Conservation (phyloP, 92 coral and sea anemone genomes). For the Palythoa caribaeorum region DNA sequence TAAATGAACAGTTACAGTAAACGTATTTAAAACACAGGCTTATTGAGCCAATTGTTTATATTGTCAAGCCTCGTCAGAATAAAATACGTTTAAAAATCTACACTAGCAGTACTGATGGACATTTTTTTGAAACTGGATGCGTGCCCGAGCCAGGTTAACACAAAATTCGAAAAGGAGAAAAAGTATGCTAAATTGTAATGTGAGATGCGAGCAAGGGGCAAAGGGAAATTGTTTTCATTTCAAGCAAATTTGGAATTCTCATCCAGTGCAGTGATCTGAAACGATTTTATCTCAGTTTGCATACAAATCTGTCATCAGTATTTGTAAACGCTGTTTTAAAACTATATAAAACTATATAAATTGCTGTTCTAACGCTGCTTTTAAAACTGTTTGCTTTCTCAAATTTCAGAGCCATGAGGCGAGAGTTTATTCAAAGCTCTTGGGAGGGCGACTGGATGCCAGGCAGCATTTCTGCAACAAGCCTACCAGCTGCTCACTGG, state of each 20-base stretch:
- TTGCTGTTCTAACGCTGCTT: too few relatives aligned
- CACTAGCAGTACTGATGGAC: slow-evolving; percentile 8
- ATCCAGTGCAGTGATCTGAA: slow-evolving; percentile 20
- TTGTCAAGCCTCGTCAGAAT: slow-evolving; percentile 10
- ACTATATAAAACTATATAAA: too few relatives aligned
- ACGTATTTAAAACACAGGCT: slow-evolving; percentile 1
- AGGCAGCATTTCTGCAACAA: too few relatives aligned
- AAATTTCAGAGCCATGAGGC: too few relatives aligned
- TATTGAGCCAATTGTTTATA: slow-evolving; percentile 2
- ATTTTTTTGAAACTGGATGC: not conserved
- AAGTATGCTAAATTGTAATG: too few relatives aligned
- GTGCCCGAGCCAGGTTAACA: not conserved
- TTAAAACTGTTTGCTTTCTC: too few relatives aligned
- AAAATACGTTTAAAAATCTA: not conserved
- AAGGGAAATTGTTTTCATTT: not conserved
- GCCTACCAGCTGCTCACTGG: too few relatives aligned
- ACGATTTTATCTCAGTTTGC: not conserved
- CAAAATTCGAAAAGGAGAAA: too few relatives aligned
- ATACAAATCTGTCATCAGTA: not conserved
- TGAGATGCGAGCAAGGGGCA: slow-evolving; percentile 9
- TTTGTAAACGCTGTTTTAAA: not conserved
- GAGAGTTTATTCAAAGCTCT: too few relatives aligned
- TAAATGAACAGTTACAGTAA: not conserved
- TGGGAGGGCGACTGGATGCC: too few relatives aligned
- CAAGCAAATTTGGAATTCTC: not conserved